These are phyloP conservation scores for Falco cherrug DNA, from an alignment of 2,797 vertebrate genomes.

Conservation along the genomic window DNA sequence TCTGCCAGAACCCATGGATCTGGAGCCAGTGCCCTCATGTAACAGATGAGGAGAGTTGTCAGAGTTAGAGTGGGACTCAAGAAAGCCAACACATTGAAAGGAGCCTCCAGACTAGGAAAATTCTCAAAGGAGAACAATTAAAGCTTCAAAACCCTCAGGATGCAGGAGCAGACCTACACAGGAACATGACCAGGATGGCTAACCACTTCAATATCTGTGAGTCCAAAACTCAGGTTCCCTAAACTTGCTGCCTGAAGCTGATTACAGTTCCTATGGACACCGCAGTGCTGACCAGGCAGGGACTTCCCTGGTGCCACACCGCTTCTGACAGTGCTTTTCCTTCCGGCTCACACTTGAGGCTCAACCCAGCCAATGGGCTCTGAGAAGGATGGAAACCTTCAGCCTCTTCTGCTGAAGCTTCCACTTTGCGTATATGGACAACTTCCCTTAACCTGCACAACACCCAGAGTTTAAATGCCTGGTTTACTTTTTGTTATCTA, in stretches of 20 bases:
- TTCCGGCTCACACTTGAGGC: not conserved
- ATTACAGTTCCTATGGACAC: accelerated
- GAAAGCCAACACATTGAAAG: not conserved
- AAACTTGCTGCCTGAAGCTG: not conserved
- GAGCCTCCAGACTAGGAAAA: not conserved
- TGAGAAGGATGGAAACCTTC: not conserved
- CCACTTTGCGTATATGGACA: accelerated
- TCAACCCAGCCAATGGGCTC: not conserved
- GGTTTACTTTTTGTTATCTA: not conserved
- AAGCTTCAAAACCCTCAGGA: not conserved
- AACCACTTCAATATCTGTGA: not conserved
- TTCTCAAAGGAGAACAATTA: not conserved
- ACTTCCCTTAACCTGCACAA: not conserved
- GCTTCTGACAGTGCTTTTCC: not conserved
- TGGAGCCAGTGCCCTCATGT: not conserved
- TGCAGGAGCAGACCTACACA: not conserved
- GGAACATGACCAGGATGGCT: accelerated
- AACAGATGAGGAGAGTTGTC: not conserved
- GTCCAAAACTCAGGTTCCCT: not conserved
- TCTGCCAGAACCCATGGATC: not conserved
- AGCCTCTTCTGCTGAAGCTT: not conserved
- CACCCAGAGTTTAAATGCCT: not conserved
- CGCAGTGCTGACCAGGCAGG: not conserved
- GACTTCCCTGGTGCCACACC: not conserved
- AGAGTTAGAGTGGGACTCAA: not conserved